Evolutionary conservation across 2,113 vertebrate species (phyloP).

Genomic region (Acanthisitta chloris): DNA sequence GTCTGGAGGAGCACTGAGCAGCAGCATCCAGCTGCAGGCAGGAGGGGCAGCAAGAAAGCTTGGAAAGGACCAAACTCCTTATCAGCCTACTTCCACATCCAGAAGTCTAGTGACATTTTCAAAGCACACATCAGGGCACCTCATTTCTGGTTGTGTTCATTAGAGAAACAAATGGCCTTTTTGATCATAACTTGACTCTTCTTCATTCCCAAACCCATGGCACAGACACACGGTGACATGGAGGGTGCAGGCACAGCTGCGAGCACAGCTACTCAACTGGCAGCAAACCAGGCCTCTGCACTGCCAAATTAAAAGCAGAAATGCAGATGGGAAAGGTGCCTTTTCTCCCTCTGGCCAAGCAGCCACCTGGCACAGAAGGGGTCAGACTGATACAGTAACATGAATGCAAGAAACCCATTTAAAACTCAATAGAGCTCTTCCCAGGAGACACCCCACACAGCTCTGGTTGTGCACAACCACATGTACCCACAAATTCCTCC

Average conservation of each 20-base stretch:
- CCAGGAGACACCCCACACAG: background rate
- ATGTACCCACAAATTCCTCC: background rate
- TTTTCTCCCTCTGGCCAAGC: background rate
- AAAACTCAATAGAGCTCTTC: background rate
- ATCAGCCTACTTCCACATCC: background rate
- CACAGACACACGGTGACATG: fast-evolving
- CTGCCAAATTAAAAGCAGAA: background rate
- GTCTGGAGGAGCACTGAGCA: background rate
- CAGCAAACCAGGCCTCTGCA: background rate
- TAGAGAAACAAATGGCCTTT: conserved; percentile 1
- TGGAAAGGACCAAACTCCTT: background rate
- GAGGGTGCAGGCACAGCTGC: fast-evolving
- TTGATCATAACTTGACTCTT: background rate
- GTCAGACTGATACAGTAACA: fast-evolving
- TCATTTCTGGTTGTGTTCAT: background rate
- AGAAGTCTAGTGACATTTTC: background rate
- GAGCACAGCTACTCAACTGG: background rate
- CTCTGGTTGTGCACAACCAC: background rate
- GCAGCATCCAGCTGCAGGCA: background rate
- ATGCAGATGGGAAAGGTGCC: background rate
- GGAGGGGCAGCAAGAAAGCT: background rate
- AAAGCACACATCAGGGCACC: background rate
- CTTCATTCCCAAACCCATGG: background rate
- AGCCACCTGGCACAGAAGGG: background rate
- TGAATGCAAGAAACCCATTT: background rate